Percentiles rank a stretch among this genome's conserved stretches.
Conservation (phyloP, 2,888 invertebrate genomes). For the Tenodera sinensis region DNA sequence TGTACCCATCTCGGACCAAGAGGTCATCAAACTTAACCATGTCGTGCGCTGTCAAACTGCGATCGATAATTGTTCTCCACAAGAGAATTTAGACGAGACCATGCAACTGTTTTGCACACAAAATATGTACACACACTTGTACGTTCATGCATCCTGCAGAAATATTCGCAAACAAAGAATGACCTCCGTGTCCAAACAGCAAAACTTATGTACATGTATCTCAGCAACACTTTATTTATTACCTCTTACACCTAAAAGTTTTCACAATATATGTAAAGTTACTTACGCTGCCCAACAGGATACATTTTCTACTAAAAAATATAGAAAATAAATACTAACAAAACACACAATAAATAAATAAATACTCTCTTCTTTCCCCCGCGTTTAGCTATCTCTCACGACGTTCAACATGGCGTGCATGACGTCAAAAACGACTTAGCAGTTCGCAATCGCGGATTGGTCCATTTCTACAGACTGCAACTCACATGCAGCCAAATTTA, state of each 20-base stretch:
- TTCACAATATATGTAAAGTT: constrained; percentile 27
- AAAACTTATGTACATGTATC: constrained; percentile 15
- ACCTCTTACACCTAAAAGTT: neutral
- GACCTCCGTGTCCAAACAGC: constrained; percentile 16
- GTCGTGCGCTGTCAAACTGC: neutral
- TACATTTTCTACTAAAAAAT: constrained; percentile 50
- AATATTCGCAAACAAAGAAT: constrained; percentile 20
- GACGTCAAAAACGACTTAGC: constrained; percentile 22
- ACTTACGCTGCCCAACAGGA: constrained; percentile 67
- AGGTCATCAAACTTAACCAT: constrained; percentile 18
- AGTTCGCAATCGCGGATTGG: neutral
- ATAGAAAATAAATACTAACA: constrained; percentile 26
- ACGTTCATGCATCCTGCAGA: neutral
- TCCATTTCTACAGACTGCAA: neutral
- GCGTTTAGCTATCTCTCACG: constrained; percentile 15
- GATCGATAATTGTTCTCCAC: neutral
- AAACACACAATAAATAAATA: constrained; percentile 22
- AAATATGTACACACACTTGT: neutral
- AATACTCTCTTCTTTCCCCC: constrained; percentile 21
- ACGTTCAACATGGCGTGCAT: constrained; percentile 26
- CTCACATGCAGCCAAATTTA: neutral
- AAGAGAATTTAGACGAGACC: neutral
- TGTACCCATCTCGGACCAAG: neutral
- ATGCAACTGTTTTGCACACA: neutral
- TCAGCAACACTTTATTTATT: neutral